A percentile compares a stretch with the other conserved stretches of the same genome.
Conservation (phyloP, 2,797 vertebrate species). For the Acanthurus leucopareius region DNA sequence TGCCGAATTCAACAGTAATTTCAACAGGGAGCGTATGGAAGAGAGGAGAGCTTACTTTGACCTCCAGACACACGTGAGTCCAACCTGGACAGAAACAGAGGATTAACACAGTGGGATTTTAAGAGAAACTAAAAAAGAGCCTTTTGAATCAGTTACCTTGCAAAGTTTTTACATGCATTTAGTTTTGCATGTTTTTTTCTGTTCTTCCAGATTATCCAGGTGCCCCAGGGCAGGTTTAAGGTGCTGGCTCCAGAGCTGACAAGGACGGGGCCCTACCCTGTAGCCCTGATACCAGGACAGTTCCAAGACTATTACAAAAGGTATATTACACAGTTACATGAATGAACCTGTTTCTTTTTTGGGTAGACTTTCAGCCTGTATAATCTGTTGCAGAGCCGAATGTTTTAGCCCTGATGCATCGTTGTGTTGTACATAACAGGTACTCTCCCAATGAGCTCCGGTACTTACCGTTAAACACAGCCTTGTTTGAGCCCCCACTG, state of each 20-base stretch:
- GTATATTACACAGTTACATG: slow-evolving; percentile 73
- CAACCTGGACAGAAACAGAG: not conserved
- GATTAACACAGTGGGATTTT: not conserved
- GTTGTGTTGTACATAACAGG: slow-evolving; percentile 74
- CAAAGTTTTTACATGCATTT: too few species aligned
- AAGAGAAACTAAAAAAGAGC: not conserved
- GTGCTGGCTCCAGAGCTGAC: slow-evolving; percentile 93
- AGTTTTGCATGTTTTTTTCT: not conserved
- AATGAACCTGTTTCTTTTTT: not conserved
- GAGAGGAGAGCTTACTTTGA: slow-evolving; percentile 99
- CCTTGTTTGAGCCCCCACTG: slow-evolving; percentile 96
- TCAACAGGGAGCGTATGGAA: slow-evolving; percentile 98
- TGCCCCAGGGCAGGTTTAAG: slow-evolving; percentile 96
- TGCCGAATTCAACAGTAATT: slow-evolving; percentile 97
- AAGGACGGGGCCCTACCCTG: slow-evolving; percentile 95
- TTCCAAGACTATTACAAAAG: slow-evolving; percentile 99
- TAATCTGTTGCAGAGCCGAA: not conserved
- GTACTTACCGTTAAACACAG: slow-evolving; percentile 96
- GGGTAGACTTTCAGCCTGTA: not conserved
- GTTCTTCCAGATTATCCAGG: slow-evolving; percentile 93
- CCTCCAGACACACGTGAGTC: slow-evolving; percentile 95
- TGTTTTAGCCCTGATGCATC: slow-evolving; percentile 7
- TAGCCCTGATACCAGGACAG: slow-evolving; percentile 98
- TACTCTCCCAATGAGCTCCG: slow-evolving; percentile 98
- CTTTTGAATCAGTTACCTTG: not conserved